Evolutionary conservation across 2,888 invertebrate genomes (phyloP), one percentile per base, ranked within the genome.

Genomic region (Aphodius sticticus): DNA sequence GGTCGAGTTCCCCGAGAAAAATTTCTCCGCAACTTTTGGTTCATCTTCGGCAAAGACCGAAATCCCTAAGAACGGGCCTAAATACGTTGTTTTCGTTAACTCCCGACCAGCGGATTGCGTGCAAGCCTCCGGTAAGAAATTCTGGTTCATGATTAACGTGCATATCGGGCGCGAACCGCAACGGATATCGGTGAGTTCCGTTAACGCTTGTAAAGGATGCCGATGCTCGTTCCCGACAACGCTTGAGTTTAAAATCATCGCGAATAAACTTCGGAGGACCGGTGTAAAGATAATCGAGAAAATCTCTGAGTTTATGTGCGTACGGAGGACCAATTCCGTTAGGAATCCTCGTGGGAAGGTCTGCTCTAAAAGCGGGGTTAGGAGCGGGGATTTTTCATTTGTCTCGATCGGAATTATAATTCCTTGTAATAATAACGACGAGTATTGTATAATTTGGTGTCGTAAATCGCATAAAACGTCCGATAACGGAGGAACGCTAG

Each of bases 21-120:
- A 93, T 82, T 92, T 94, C 85, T 96, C 96, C 0, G 96, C 96
- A n/a, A 97, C 93, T 83, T 95, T 94, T 0, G 95, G 96, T 88
- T 96, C 96, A 88, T 98, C 98, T 87, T 99, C 98, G 69, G 96
- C 97, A 88, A 98, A 97, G 1, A 98, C 93, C 0, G 98, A 98
- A 0, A 98, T 93, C 9, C 95, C 94, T 82, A 99, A 92, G 89
- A 99, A 98, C 0, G 98, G 97, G 15, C 98, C 98, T 6, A 99
- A 92, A 87, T 94, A 97, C 79, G 97, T 96, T 75, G 95, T 93
- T 77, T 94, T 92, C 0, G 96, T 94, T 79, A 98, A 91, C 89
- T 99, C 99, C 70, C 97, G 91, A 0, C 99, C 99, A 0, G 92
- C 92, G 6, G 95, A 95, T 0, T 93, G 93, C 1, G 96, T 95